Conservation (phyloP, 2,113 vertebrate genomes). For the Corvus moneduloides region DNA sequence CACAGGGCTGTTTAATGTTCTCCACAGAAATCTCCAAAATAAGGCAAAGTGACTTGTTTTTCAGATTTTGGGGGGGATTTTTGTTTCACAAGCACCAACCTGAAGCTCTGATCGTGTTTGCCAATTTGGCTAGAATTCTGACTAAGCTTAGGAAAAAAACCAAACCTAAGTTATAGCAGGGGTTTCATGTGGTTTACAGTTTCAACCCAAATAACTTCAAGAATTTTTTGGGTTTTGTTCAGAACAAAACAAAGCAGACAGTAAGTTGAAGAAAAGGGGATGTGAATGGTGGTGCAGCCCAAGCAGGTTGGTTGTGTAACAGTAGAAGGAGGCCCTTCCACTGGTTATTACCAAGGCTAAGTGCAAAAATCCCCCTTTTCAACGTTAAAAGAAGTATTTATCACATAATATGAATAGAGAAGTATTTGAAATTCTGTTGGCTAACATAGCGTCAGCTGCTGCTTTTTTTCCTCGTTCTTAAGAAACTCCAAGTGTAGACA, state of each 20-base stretch:
- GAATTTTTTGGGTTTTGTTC: neutral
- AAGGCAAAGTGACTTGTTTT: neutral
- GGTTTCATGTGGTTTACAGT: neutral
- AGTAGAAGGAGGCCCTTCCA: neutral
- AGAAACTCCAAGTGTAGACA: neutral
- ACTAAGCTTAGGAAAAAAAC: neutral
- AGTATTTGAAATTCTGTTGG: neutral
- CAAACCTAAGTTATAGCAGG: neutral
- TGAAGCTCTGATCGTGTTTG: neutral
- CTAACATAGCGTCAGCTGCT: neutral
- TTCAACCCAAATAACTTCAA: neutral
- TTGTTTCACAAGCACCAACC: neutral
- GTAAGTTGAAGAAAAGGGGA: neutral
- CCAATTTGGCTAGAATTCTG: neutral
- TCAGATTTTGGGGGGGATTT: neutral
- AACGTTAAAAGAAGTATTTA: neutral
- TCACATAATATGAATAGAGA: neutral
- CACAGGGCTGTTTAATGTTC: slow-evolving; percentile 6
- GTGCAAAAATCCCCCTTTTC: neutral
- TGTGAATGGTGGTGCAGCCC: neutral
- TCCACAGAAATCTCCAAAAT: slow-evolving; percentile 1
- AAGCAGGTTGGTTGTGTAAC: neutral
- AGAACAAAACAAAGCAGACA: neutral
- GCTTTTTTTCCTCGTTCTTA: neutral
- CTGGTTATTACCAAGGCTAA: neutral